Base-by-base conservation (phyloP, 1,140 invertebrate genomes). In the Mya arenaria region DNA sequence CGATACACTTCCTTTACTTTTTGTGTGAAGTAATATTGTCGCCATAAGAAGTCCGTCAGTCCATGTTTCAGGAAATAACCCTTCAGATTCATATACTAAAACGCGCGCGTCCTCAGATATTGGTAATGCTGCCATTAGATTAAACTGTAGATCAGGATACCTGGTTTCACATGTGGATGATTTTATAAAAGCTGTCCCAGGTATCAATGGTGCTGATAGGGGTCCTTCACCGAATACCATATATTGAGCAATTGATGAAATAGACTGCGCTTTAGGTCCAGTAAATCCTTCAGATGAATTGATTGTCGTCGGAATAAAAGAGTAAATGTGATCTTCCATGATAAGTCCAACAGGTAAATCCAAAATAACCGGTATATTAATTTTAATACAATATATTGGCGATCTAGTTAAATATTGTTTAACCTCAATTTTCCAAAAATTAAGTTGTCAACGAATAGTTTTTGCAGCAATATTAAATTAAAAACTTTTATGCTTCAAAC, bases 331-430 rank as follows among this genome's bases (percentile, higher is more conserved):
- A 87, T 97, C 96, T 83, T 96, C 96, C 0, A 98, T 93, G 92
- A 98, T 98, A 74, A 96, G 93, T 0, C 97, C 97, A 5, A 98
- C 97, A 0, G 96, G 95, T 25, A 96, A 93, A 93, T 97, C 95
- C 0, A 80, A 74, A 28, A 85, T 69, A 0, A 88, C 82, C n/a
- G 85, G 85, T 52, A 90, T 88, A 81, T 89, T 73, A 13, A 84
- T 68, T 32, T 69, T 52, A 4, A 85, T 68, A 13, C 87, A 63
- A 23, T 95, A 93, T 0, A 92, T 83, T 83, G 85, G 90, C 0
- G 94, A 94, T 37, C 95, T 95, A 19, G 95, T 92, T 3, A 95
- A 95, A 8, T 94, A 95, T 1, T 95, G 83, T 69, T 95, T 90
- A 0, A 95, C 90, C 0, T 95, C 86, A 80, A n/a, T n/a, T n/a